Evolutionary conservation across 2,888 invertebrate species (phyloP).

Genomic region (Hydraecia micacea): DNA sequence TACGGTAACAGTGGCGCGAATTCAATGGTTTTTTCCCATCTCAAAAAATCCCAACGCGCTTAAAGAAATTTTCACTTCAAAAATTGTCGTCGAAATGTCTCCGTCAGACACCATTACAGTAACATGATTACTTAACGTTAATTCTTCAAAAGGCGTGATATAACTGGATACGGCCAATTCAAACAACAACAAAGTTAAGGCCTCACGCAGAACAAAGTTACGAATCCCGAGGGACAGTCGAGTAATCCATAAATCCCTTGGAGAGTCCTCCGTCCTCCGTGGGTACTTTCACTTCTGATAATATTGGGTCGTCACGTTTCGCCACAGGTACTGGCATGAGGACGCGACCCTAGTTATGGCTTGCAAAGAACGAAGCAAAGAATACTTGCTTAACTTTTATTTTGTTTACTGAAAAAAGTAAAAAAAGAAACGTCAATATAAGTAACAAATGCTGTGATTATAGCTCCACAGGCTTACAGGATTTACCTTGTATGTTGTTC

Average conservation of each 20-base stretch:
- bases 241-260: conserved; percentile 83
- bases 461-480: neutral
- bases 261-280: conserved; percentile 69
- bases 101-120: conserved; percentile 15
- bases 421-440: neutral
- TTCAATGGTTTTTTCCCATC: too few relatives aligned
- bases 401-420: neutral
- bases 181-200: conserved; percentile 77
- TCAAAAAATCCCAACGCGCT: too few relatives aligned
- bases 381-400: conserved; percentile 24
- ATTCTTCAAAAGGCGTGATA: conserved; percentile 56
- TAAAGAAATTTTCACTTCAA: too few relatives aligned
- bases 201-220: conserved; percentile 76
- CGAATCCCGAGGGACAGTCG: conserved; percentile 79
- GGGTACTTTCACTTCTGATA: conserved; percentile 71
- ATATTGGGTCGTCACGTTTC: conserved; percentile 65
- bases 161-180: conserved; percentile 66
- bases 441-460: neutral
- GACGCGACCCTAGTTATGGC: conserved; percentile 48
- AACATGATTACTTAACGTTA: conserved; percentile 51
- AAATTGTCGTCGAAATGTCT: neutral
- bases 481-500: neutral
- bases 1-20: too few relatives aligned
- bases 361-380: conserved; percentile 36
- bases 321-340: conserved; percentile 49